A percentile compares a stretch with the other conserved stretches of the same genome.
phyloP scores from a whole-genome alignment of 2,113 vertebrate genomes.

The Rhombomys opimus region DNA sequence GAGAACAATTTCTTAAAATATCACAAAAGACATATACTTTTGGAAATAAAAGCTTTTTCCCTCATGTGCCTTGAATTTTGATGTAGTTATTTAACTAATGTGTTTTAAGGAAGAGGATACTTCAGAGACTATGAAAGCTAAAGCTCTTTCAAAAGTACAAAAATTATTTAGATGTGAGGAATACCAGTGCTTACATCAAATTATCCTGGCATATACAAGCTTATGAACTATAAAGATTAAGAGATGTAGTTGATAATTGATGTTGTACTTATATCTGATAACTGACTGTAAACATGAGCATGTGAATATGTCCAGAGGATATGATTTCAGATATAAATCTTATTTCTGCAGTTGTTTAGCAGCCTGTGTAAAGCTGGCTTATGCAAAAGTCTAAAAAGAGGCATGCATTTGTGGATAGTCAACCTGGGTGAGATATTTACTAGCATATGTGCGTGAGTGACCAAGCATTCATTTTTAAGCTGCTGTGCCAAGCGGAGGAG shows the following conservation, averaged over 20 bases:
- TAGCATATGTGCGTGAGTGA: background rate
- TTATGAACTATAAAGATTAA: background rate
- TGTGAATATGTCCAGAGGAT: background rate
- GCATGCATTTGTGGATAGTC: background rate
- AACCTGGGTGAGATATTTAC: background rate
- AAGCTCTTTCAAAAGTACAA: background rate
- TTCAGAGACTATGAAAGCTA: constrained; percentile 34
- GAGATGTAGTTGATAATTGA: background rate
- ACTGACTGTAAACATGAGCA: background rate
- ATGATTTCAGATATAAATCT: constrained; percentile 1
- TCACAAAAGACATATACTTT: constrained; percentile 60
- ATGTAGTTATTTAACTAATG: constrained; percentile 48
- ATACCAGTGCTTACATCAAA: constrained; percentile 4
- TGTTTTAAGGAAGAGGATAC: constrained; percentile 54
- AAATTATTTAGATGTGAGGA: background rate
- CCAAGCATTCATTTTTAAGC: background rate
- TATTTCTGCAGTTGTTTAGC: background rate
- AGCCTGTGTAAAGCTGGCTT: background rate
- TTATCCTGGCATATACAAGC: background rate
- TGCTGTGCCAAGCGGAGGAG: background rate
- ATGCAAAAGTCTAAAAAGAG: background rate
- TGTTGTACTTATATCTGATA: background rate
- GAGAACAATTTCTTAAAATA: constrained; percentile 61
- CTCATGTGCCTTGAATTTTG: constrained; percentile 46
- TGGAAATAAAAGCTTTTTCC: constrained; percentile 21